Percentiles rank a stretch among this genome's conserved stretches.
phyloP scores from a whole-genome alignment of 2,797 vertebrate genomes.

The Sebastes itinus region DNA sequence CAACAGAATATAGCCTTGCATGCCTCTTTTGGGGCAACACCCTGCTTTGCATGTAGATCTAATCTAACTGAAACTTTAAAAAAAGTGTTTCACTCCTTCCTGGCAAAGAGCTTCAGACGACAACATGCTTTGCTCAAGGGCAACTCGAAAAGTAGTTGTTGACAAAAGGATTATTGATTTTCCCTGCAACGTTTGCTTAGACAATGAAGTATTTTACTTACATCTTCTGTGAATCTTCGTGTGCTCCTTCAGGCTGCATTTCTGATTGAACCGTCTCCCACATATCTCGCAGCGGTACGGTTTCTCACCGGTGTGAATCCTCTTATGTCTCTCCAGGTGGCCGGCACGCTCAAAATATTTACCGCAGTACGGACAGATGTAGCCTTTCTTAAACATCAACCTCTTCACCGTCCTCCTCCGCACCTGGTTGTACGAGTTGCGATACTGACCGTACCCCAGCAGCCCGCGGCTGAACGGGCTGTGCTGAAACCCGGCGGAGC shows the following conservation, averaged over 20 bases:
- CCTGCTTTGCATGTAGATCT: not conserved
- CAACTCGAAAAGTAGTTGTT: not conserved
- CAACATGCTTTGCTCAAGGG: not conserved
- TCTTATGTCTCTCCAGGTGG: conserved; percentile 75
- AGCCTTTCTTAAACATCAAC: conserved; percentile 70
- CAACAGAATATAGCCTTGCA: not conserved
- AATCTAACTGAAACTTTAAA: not conserved
- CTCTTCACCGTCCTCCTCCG: conserved; percentile 65
- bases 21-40: not conserved
- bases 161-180: not conserved
- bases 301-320: conserved; percentile 78
- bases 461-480: conserved; percentile 42
- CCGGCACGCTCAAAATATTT: conserved; percentile 72
- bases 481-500: conserved; percentile 25
- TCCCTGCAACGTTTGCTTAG: not conserved
- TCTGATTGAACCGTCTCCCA: conserved; percentile 77
- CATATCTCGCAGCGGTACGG: conserved; percentile 76
- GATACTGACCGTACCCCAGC: conserved; percentile 40
- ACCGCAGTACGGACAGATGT: conserved; percentile 72
- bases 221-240: conserved; percentile 74
- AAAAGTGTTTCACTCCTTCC: not conserved
- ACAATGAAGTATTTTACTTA: conserved; percentile 22
- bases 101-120: not conserved
- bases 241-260: conserved; percentile 80
- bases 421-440: conserved; percentile 38